A percentile compares a stretch with the other conserved stretches of the same genome.
phyloP scores from a whole-genome alignment of 1,140 invertebrate species.

The Meloidogyne floridensis region DNA sequence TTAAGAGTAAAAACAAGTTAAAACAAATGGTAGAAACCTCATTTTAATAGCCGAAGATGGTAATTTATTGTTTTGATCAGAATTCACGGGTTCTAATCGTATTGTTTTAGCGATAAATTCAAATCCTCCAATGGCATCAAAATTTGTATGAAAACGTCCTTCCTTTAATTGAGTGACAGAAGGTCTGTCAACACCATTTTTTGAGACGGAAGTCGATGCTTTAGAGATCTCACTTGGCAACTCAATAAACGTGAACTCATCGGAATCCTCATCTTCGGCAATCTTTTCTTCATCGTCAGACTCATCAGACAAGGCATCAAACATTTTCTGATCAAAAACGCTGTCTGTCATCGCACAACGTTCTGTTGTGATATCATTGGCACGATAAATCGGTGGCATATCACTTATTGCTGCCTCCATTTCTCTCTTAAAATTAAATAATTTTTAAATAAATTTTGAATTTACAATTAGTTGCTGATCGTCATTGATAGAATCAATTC shows the following conservation, averaged over 20 bases:
- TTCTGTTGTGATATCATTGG: not conserved
- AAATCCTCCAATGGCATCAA: not conserved
- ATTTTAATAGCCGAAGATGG: not conserved
- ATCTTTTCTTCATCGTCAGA: slow-evolving; percentile 8
- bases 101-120: slow-evolving; percentile 7
- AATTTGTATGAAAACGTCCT: slow-evolving; percentile 20
- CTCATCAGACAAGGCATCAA: not conserved
- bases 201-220: not conserved
- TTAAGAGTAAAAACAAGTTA: not conserved
- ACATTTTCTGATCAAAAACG: not conserved
- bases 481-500: slow-evolving; percentile 26
- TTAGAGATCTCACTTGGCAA: not conserved
- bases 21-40: not conserved
- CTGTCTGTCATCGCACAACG: not conserved
- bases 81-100: not conserved
- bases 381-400: not conserved
- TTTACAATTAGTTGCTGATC: slow-evolving; percentile 33
- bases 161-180: not conserved
- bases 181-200: not conserved
- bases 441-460: not conserved
- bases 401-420: slow-evolving; percentile 41
- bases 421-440: slow-evolving; percentile 34
- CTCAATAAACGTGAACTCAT: slow-evolving; percentile 18
- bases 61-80: not conserved
- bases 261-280: slow-evolving; percentile 11